phyloP scores from a whole-genome alignment of 2,113 vertebrate genomes.

The Halichoeres trimaculatus region DNA sequence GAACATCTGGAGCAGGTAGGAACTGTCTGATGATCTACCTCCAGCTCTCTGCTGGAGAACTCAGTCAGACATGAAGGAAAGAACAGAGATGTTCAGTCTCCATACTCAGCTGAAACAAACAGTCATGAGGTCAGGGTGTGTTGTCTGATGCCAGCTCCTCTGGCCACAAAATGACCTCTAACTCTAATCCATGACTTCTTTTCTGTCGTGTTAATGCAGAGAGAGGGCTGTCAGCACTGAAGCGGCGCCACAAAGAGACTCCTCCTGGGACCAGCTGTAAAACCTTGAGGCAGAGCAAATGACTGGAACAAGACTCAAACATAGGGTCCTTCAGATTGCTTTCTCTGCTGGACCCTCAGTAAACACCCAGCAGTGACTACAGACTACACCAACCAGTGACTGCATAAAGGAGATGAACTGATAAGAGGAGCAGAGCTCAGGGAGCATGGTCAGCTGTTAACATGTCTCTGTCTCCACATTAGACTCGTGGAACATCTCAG shows the following conservation, averaged over 20 bases:
- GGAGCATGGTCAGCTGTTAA: not conserved
- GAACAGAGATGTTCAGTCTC: not conserved
- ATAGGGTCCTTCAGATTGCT: no score
- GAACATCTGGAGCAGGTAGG: slow-evolving; percentile 72
- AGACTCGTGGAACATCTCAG: slow-evolving; percentile 6
- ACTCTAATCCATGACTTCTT: not conserved
- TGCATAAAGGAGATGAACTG: no score
- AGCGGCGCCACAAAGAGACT: slow-evolving; percentile 73
- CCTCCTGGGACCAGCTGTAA: slow-evolving; percentile 54
- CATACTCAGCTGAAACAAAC: not conserved
- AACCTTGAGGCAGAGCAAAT: slow-evolving; percentile 70
- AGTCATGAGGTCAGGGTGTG: not conserved
- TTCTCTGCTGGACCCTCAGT: not conserved
- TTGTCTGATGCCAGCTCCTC: not conserved
- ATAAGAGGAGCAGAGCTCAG: not conserved
- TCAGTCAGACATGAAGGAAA: not conserved
- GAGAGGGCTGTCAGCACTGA: slow-evolving; percentile 51
- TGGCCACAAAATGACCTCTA: no score
- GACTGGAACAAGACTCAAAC: slow-evolving; percentile 12
- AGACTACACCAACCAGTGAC: no score
- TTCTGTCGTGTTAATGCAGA: slow-evolving; percentile 33
- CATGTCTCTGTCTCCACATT: not conserved
- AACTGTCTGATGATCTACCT: not conserved
- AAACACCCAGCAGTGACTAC: slow-evolving; percentile 9
- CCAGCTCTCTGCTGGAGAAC: no score